These are phyloP conservation scores for Synanthedon vespiformis DNA, from an alignment of 2,888 invertebrate species.

Conservation along the genomic window DNA sequence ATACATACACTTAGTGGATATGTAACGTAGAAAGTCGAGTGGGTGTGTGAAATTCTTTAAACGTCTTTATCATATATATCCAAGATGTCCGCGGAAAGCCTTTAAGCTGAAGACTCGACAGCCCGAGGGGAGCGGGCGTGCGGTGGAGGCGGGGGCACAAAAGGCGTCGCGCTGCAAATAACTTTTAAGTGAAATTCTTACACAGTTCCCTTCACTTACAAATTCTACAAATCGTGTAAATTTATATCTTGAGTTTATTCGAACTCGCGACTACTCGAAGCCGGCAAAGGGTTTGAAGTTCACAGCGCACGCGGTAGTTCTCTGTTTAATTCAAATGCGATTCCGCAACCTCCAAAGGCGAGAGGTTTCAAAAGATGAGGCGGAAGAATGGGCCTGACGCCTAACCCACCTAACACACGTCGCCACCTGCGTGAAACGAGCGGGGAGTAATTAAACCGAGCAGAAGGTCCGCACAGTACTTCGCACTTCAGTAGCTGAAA, in stretches of 20 bases:
- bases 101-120: neutral
- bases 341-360: neutral
- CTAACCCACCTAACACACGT: neutral
- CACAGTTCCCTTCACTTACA: neutral
- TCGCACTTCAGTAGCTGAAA: too few species aligned
- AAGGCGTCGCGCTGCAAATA: neutral
- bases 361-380: neutral
- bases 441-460: neutral
- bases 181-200: slow-evolving; percentile 6
- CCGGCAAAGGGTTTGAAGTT: too few species aligned
- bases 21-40: neutral
- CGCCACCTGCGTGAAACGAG: neutral
- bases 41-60: neutral
- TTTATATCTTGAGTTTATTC: too few species aligned
- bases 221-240: neutral
- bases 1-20: neutral
- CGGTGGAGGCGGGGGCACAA: neutral
- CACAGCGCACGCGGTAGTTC: too few species aligned
- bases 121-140: neutral
- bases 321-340: too few species aligned
- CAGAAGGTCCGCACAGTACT: neutral
- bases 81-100: neutral
- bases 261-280: too few species aligned
- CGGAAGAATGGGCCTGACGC: neutral
- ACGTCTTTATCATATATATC: neutral